Evolutionary conservation across 2,797 vertebrate species (phyloP).

Genomic region (Rhinogobio ventralis): DNA sequence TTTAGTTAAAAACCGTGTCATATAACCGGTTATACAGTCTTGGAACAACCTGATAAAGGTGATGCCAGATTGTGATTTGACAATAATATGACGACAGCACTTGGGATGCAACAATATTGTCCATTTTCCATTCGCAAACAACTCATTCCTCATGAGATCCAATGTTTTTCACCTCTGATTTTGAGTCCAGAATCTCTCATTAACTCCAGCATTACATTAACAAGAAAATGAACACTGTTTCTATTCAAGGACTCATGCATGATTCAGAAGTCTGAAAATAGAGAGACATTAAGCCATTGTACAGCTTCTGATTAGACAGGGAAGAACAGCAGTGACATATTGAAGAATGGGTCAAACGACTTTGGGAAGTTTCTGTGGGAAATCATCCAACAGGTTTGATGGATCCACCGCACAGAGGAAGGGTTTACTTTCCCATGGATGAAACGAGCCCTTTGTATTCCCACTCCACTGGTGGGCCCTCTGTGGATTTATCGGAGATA

Average conservation of each 20-base stretch:
- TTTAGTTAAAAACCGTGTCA: not conserved
- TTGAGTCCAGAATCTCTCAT: slow-evolving; percentile 18
- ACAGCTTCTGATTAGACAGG: slow-evolving; percentile 11
- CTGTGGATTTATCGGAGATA: slow-evolving; percentile 40
- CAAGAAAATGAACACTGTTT: slow-evolving; percentile 45
- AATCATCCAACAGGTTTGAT: slow-evolving; percentile 34
- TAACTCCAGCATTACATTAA: slow-evolving; percentile 28
- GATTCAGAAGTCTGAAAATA: slow-evolving; percentile 51
- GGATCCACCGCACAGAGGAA: slow-evolving; percentile 1
- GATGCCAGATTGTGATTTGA: not conserved
- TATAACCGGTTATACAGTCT: not conserved
- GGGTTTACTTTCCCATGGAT: slow-evolving; percentile 23
- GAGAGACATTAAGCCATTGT: slow-evolving; percentile 13
- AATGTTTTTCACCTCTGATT: not conserved
- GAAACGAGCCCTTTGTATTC: slow-evolving; percentile 26
- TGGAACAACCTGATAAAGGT: not conserved
- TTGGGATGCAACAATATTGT: not conserved
- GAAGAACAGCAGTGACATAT: slow-evolving; percentile 33
- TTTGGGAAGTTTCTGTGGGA: slow-evolving; percentile 36
- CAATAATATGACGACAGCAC: not conserved
- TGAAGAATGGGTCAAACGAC: not conserved
- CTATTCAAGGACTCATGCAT: slow-evolving; percentile 55
- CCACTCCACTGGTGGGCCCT: slow-evolving; percentile 23
- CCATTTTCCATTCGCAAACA: not conserved
- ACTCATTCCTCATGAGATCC: not conserved